These are phyloP conservation scores for Eulemur albifrons DNA, from an alignment of 2,797 vertebrate species.

Conservation along the genomic window DNA sequence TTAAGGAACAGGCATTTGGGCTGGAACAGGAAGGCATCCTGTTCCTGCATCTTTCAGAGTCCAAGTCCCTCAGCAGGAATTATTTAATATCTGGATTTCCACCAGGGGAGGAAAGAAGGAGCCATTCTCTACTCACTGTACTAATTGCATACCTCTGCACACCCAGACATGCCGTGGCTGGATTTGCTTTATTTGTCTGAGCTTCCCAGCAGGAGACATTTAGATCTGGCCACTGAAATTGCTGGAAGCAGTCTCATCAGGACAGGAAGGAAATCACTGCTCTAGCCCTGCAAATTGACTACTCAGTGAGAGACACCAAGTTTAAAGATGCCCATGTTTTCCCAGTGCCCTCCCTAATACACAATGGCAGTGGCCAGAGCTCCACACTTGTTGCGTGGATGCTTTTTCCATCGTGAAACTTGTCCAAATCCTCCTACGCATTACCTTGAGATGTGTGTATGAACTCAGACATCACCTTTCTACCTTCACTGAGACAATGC, in stretches of 20 bases:
- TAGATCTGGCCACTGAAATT: background rate
- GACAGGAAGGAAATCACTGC: slow-evolving; percentile 31
- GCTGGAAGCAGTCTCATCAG: slow-evolving; percentile 12
- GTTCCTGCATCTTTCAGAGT: background rate
- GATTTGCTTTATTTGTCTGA: slow-evolving; percentile 11
- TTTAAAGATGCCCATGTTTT: background rate
- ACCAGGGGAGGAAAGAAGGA: background rate
- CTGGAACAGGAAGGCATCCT: background rate
- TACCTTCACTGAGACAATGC: background rate
- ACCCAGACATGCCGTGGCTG: background rate
- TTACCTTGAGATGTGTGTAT: background rate
- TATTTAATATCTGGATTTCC: slow-evolving; percentile 2
- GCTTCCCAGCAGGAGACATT: slow-evolving; percentile 25
- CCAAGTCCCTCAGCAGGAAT: background rate
- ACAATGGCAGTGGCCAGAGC: background rate
- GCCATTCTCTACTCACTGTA: background rate
- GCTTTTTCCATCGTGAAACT: background rate
- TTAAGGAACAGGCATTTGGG: background rate
- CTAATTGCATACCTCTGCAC: background rate
- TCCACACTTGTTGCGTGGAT: slow-evolving; percentile 11
- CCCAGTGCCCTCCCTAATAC: background rate
- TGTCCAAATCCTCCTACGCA: background rate
- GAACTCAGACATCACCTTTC: background rate
- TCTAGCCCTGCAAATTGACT: background rate
- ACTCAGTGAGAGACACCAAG: background rate